Percentiles rank a stretch among this genome's conserved stretches.
phyloP scores from a whole-genome alignment of 1,140 invertebrate genomes.

The Drosophila tani region DNA sequence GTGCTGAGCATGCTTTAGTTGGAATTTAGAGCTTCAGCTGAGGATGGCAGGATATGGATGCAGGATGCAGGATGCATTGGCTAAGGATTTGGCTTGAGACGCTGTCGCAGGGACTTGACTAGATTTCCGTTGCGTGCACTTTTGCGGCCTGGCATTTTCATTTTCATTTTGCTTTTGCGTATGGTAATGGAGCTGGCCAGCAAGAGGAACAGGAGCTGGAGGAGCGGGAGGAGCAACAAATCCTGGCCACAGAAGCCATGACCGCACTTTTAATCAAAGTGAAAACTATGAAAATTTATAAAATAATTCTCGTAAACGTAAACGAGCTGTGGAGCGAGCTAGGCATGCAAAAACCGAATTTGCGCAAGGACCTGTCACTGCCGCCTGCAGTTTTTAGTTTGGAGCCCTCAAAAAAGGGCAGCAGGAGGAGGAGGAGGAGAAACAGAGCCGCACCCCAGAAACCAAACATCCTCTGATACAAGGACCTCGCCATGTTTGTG shows the following conservation, averaged over 20 bases:
- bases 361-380: constrained; percentile 48
- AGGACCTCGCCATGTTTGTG: constrained; percentile 32
- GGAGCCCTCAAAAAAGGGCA: constrained; percentile 17
- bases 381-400: constrained; percentile 11
- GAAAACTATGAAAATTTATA: constrained; percentile 82
- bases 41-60: not conserved
- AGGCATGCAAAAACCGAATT: constrained; percentile 55
- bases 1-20: not conserved
- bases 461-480: constrained; percentile 46
- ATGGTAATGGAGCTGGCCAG: constrained; percentile 50
- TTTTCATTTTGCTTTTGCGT: too few relatives aligned
- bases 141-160: constrained; percentile 40
- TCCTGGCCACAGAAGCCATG: constrained; percentile 71
- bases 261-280: constrained; percentile 82
- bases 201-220: constrained; percentile 11
- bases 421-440: not conserved
- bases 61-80: not conserved
- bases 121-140: constrained; percentile 47
- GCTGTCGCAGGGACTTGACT: constrained; percentile 31
- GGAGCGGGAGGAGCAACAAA: constrained; percentile 12
- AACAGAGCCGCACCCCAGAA: constrained; percentile 20
- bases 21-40: not conserved
- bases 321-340: constrained; percentile 29
- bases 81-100: constrained; percentile 9
- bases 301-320: constrained; percentile 67